Base-by-base conservation (phyloP, 2,113 vertebrate species). In the Phodopus roborovskii region DNA sequence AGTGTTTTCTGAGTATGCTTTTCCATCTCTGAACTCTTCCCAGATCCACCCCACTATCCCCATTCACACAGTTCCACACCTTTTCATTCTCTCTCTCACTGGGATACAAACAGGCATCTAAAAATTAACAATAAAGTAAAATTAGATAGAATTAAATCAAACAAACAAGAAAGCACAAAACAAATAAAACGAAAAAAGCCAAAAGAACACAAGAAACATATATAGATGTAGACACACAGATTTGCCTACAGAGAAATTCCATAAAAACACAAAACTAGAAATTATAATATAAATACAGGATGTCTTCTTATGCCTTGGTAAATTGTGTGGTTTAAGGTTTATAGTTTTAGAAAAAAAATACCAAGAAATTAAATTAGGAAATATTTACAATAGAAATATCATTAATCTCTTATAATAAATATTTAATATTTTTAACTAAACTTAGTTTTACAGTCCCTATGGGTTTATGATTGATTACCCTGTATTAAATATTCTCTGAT, bases 281-380 rank as follows among this genome's bases (percentile, higher is more conserved):
- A 83, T 42, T 15, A 16, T 16, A 82, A 39, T 9, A 45, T 20
- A 70, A 73, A 75, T 8, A 45, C 56, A 60, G 16, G 19, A 22
- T 16, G 71, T 42, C 50, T 81, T 95, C 15, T 39, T 92, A 50
- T 83, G 4, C 0, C 62, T 6, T 60, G 71, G 5, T 78, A 83
- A 90, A 66, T 45, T 2, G 4, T 60, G n/a, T 33, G 1, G 71
- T 82, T 75, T 39, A 75, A 3, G 4, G 58, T 91, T 95, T 81
- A 79, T 20, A 75, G 39, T 58, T 90, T 50, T 95, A n/a, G 86
- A 22, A 79, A 93, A 79, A 93, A 94, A 92, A 60, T 82, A 48
- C 15, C 77, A 20, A 79, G 77, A 83, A 92, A 53, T 90, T 56
- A 84, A 90, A 92, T 68, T 87, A 53, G 48, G 15, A 9, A 73